Evolutionary conservation across 1,140 invertebrate genomes (phyloP).

Genomic region (Capitella teleta): DNA sequence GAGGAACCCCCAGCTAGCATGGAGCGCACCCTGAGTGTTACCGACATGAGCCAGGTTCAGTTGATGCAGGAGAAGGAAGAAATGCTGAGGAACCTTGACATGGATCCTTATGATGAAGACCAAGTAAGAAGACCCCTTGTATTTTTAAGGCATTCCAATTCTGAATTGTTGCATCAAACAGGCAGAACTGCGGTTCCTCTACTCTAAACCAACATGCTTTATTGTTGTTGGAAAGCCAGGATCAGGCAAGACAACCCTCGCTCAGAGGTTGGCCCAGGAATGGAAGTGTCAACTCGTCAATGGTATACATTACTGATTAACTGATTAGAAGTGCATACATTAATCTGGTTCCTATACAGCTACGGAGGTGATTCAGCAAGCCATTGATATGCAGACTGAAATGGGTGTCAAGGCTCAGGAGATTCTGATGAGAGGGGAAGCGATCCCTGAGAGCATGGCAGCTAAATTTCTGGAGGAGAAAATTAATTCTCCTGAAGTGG

Average conservation of each 20-base stretch:
- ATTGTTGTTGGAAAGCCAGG: slow-evolving; percentile 41
- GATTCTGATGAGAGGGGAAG: slow-evolving; percentile 33
- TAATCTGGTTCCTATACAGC: slow-evolving; percentile 17
- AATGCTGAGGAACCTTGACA: slow-evolving; percentile 20
- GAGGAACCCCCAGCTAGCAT: not conserved
- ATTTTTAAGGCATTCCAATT: not conserved
- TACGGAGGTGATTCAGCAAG: slow-evolving; percentile 30
- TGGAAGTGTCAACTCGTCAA: slow-evolving; percentile 41
- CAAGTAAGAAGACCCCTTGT: slow-evolving; percentile 18
- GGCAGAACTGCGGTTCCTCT: slow-evolving; percentile 35
- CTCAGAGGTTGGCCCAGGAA: slow-evolving; percentile 33
- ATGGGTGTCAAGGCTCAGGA: slow-evolving; percentile 31
- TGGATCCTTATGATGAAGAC: slow-evolving; percentile 33
- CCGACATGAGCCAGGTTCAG: slow-evolving; percentile 11
- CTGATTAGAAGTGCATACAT: not conserved
- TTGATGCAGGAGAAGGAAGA: slow-evolving; percentile 15
- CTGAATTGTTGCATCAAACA: slow-evolving; percentile 16
- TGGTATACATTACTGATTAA: slow-evolving; percentile 16
- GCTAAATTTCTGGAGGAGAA: slow-evolving; percentile 39
- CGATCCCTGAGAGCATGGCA: slow-evolving; percentile 35
- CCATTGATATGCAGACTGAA: slow-evolving; percentile 33
- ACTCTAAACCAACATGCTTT: slow-evolving; percentile 43
- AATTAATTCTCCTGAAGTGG: slow-evolving; percentile 40
- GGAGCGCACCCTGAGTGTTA: not conserved
- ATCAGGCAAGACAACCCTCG: slow-evolving; percentile 36